phyloP scores from a whole-genome alignment of 2,113 vertebrate genomes.

The Syrmaticus mikado region DNA sequence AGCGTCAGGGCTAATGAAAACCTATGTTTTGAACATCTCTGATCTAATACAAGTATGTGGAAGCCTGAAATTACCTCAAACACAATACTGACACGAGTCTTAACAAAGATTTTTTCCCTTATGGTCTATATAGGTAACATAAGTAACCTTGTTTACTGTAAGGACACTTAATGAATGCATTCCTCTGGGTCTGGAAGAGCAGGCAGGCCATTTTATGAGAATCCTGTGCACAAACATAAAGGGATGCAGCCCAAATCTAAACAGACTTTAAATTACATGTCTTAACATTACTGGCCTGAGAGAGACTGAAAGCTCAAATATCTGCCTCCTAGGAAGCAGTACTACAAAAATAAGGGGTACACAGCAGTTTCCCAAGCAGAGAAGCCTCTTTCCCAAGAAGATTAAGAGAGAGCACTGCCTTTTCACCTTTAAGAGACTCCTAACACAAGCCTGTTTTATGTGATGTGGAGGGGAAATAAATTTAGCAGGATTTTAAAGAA shows the following conservation, averaged over 20 bases:
- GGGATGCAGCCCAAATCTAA: background rate
- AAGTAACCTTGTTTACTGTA: background rate
- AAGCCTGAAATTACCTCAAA: background rate
- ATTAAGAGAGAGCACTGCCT: background rate
- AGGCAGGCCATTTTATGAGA: background rate
- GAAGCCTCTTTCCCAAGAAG: background rate
- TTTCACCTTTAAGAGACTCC: background rate
- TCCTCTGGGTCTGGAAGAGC: background rate
- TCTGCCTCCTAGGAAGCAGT: background rate
- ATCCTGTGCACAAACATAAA: background rate
- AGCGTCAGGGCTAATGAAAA: background rate
- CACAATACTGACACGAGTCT: background rate
- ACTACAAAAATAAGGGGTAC: background rate
- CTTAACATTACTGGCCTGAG: background rate
- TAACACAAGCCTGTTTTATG: background rate
- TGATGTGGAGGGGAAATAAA: background rate
- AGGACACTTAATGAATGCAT: background rate
- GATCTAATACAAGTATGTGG: background rate
- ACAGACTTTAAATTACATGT: background rate
- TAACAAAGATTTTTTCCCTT: background rate
- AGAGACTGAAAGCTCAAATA: background rate
- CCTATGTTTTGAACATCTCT: background rate
- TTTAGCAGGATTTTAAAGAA: background rate
- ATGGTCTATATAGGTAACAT: background rate
- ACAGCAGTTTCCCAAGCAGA: background rate